Evolutionary conservation across 2,888 invertebrate genomes (phyloP).

Genomic region (Nephrotoma appendiculata): DNA sequence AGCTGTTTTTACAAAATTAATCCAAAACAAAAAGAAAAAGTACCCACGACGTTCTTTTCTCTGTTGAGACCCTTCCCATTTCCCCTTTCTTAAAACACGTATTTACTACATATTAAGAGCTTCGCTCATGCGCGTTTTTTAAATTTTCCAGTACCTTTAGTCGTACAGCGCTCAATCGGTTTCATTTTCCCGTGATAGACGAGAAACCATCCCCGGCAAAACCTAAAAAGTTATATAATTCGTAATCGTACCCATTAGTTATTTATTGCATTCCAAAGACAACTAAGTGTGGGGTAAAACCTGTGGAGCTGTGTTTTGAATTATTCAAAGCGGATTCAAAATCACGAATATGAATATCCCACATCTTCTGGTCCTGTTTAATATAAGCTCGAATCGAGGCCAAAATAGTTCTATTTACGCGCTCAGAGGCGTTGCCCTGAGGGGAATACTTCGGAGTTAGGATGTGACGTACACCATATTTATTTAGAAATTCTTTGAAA

Average conservation of each 20-base stretch:
- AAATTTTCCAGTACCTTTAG: not conserved
- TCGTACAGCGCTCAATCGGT: not conserved
- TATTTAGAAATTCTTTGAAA: too few relatives aligned
- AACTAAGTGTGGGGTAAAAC: not conserved
- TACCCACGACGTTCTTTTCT: too few relatives aligned
- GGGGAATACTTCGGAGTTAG: not conserved
- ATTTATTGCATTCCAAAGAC: not conserved
- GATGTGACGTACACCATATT: too few relatives aligned
- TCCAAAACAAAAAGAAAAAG: too few relatives aligned
- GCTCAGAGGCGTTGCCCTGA: not conserved
- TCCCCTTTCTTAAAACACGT: too few relatives aligned
- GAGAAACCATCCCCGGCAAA: not conserved
- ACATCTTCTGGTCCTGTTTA: not conserved
- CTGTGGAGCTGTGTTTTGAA: not conserved
- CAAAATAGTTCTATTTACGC: not conserved
- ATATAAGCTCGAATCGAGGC: not conserved
- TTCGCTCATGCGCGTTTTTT: not conserved
- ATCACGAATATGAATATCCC: not conserved
- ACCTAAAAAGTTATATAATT: not conserved
- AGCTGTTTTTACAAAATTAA: too few relatives aligned
- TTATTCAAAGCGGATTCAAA: not conserved
- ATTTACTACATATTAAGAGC: not conserved
- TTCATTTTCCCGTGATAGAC: not conserved
- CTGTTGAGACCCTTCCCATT: too few relatives aligned
- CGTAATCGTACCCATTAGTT: not conserved